A percentile compares a stretch with the other conserved stretches of the same genome.
Conservation (phyloP, 2,888 invertebrate species). For the Megaustenia siamemsis region DNA sequence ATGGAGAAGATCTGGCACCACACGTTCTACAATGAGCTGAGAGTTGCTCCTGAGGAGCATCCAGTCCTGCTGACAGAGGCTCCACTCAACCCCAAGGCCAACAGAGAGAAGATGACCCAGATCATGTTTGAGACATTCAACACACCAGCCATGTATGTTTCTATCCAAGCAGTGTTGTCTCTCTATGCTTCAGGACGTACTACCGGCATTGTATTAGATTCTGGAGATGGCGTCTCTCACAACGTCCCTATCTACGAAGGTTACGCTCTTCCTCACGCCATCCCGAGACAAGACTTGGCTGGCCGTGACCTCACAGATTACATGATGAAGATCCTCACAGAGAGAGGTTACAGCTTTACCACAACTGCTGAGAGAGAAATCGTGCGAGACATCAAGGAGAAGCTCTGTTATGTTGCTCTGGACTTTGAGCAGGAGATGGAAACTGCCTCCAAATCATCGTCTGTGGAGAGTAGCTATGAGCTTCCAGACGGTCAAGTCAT, state of each 20-base stretch:
- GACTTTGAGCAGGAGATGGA: neutral
- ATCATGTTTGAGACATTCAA: slow-evolving; percentile 20
- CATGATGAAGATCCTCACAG: neutral
- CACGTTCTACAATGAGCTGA: neutral
- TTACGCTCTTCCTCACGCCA: slow-evolving; percentile 82
- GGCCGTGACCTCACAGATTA: slow-evolving; percentile 80
- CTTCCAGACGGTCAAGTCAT: slow-evolving; percentile 79
- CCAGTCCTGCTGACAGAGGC: slow-evolving; percentile 8
- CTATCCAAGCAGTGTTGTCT: slow-evolving; percentile 94
- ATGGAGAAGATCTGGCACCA: slow-evolving; percentile 14
- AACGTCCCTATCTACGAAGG: slow-evolving; percentile 90
- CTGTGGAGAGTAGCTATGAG: slow-evolving; percentile 91
- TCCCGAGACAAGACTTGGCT: slow-evolving; percentile 82
- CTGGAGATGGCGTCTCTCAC: slow-evolving; percentile 96
- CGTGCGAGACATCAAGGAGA: slow-evolving; percentile 87
- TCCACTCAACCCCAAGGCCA: neutral
- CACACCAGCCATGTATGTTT: slow-evolving; percentile 84
- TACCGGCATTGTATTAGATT: slow-evolving; percentile 94
- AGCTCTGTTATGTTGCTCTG: slow-evolving; percentile 5
- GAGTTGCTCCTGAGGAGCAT: neutral
- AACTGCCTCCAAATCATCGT: slow-evolving; percentile 95
- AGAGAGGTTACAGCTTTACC: slow-evolving; percentile 8
- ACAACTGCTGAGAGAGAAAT: slow-evolving; percentile 93
- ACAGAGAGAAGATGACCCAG: slow-evolving; percentile 14
- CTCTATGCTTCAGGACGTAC: slow-evolving; percentile 95